Conservation (phyloP, 2,888 invertebrate genomes). For the Conistra vaccinii region DNA sequence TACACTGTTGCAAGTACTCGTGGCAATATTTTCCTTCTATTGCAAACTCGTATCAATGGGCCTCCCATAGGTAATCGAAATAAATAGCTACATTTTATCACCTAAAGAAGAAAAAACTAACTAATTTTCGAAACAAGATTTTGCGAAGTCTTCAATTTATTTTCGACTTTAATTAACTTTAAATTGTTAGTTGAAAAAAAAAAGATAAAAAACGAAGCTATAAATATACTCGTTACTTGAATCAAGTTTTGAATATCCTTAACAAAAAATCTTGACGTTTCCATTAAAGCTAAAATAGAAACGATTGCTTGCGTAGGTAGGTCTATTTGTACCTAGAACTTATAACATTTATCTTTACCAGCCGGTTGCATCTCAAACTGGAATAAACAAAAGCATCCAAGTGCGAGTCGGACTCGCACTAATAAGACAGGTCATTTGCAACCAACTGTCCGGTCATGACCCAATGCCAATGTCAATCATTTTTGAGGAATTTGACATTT, state of each 20-base stretch:
- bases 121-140: background rate
- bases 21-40: background rate
- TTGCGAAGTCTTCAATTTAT: background rate
- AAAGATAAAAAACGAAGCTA: background rate
- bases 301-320: background rate
- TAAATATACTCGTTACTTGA: background rate
- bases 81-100: background rate
- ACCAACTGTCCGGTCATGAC: no score
- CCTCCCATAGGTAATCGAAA: background rate
- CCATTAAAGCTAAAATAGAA: background rate
- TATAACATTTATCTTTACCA: background rate
- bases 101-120: background rate
- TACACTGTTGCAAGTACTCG: background rate
- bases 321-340: background rate
- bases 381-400: no score
- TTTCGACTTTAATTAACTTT: background rate
- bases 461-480: no score
- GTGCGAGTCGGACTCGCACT: no score
- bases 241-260: constrained; percentile 3
- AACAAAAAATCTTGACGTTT: constrained; percentile 8
- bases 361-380: background rate
- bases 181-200: constrained; percentile 18
- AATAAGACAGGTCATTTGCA: no score
- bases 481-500: no score
- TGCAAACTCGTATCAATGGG: background rate